These are phyloP conservation scores for Enteromius argenteus DNA, from an alignment of 2,797 vertebrate genomes.

Conservation along the genomic window DNA sequence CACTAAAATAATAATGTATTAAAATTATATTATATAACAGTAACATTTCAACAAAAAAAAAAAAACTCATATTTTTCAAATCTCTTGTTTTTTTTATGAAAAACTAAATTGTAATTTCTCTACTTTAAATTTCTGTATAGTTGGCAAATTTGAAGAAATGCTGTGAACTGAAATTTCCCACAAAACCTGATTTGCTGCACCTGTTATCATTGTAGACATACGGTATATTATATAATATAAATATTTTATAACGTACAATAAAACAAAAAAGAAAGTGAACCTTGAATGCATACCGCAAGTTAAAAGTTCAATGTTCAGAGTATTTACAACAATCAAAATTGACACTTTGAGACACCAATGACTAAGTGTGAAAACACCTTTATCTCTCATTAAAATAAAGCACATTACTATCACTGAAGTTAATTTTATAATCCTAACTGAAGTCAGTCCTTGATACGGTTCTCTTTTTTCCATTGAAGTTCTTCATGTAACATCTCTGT, in stretches of 20 bases:
- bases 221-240: neutral
- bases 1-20: neutral
- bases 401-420: neutral
- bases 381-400: neutral
- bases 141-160: neutral
- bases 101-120: no score
- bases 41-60: neutral
- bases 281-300: neutral
- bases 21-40: neutral
- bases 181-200: neutral
- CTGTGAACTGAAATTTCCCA: neutral
- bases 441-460: neutral
- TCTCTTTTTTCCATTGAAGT: neutral
- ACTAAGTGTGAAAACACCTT: neutral
- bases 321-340: neutral
- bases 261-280: neutral
- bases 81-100: no score
- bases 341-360: neutral
- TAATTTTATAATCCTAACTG: neutral
- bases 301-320: conserved; percentile 4
- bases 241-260: neutral
- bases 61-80: neutral
- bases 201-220: neutral
- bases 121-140: neutral
- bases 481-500: neutral